Base-by-base conservation (phyloP, 1,140 invertebrate genomes). In the Temnothorax nylanderi region DNA sequence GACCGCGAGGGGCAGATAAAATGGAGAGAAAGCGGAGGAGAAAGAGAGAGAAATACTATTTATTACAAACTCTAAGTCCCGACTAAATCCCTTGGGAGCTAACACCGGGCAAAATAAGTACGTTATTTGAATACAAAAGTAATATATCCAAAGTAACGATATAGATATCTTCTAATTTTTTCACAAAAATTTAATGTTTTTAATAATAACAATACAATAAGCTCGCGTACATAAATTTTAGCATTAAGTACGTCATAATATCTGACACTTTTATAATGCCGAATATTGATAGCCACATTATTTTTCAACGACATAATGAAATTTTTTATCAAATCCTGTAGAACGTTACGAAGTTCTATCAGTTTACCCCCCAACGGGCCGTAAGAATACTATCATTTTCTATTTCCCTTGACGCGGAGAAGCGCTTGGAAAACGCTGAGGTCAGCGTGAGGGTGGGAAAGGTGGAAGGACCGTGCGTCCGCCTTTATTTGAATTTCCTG, bases 51-150 rank as follows among this genome's bases (percentile, higher is more conserved):
- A 41, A 21, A 62, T 13, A 26, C 10, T 82, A 86, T 80, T 78
- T 78, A 69, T 86, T 82, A 60, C 41, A 11, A 56, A 74, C 69
- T 75, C 32, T 21, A 84, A 75, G 41, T 60, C n/a, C 8, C 26
- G 67, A 44, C 51, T 37, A 47, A 84, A 54, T 84, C 80, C 69
- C 41, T 34, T 13, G 80, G 26, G 8, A 34, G 26, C 37, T 54
- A 60, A 74, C 51, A 58, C 16, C 51, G 16, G 7, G 11, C 67
- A 5, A 21, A 84, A 84, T 60, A 74, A 82, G 26, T 60, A 37
- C 8, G 37, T 74, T 74, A 74, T 62, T 75, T 84, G 26, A 67
- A 80, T 84, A 18, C 2, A 51, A 18, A 78, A 49, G n/a, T 37
- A 65, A 78, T 65, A 41, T 37, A 21, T 37, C 5, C 13, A 51